These are phyloP conservation scores for Remorina albescens DNA, from an alignment of 2,797 vertebrate species.

Conservation along the genomic window DNA sequence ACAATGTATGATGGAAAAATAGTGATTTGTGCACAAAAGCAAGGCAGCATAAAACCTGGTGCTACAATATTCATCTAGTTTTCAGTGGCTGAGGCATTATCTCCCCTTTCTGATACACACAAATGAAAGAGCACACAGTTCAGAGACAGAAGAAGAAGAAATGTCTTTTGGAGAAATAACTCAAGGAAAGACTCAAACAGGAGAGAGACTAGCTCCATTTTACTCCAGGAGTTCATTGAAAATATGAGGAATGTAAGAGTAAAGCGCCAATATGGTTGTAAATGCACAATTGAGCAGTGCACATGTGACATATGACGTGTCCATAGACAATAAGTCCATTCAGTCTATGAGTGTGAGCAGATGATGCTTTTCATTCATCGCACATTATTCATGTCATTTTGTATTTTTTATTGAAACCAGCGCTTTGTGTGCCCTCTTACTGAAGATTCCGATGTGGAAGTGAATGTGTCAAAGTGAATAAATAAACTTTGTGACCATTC, in stretches of 20 bases:
- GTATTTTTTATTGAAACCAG: background rate
- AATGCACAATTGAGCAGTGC: slow-evolving; percentile 12
- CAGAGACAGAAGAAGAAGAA: background rate
- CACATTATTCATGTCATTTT: slow-evolving; percentile 19
- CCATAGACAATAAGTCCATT: too few relatives aligned
- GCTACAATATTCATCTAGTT: slow-evolving; percentile 8
- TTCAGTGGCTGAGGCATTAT: slow-evolving; percentile 11
- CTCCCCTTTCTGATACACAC: background rate
- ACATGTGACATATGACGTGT: too few relatives aligned
- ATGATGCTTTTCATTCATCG: slow-evolving; percentile 27
- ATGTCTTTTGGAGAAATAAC: background rate
- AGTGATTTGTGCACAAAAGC: slow-evolving; percentile 3
- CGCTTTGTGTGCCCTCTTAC: background rate
- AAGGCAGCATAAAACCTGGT: slow-evolving; percentile 15
- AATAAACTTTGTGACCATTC: slow-evolving; percentile 10
- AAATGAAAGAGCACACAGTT: background rate
- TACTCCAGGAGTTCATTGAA: background rate
- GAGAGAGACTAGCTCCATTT: slow-evolving; percentile 2
- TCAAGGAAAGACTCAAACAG: background rate
- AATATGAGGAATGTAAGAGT: slow-evolving; percentile 4
- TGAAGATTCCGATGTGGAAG: background rate
- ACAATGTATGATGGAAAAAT: slow-evolving; percentile 17
- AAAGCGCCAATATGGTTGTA: background rate
- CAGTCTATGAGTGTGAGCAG: too few relatives aligned
- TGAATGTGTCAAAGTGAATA: background rate